Base-by-base conservation (phyloP, 2,888 invertebrate genomes). In the Athetis lepigone region DNA sequence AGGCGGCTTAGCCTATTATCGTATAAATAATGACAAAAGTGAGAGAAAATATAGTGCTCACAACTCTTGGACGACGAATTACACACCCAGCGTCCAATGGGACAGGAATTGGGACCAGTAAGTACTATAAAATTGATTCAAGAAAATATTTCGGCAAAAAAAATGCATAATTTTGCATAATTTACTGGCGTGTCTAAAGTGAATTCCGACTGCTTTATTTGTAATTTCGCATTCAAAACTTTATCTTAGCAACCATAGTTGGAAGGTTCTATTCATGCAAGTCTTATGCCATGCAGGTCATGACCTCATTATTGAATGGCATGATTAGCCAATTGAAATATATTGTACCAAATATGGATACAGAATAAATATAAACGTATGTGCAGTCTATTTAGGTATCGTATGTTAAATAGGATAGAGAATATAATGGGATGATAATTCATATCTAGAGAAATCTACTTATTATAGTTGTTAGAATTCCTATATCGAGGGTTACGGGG, bases 31-130 rank as follows among this genome's bases (percentile, higher is more conserved):
- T 75, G 75, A 85, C 54, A 91, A 89, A 83, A 81, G 92, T 77
- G 87, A 91, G 45, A 92, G 91, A 54, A 94, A 95, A 74, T 91
- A 90, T 50, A 88, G 85, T 47, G 97, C 96, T 0, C 89, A 95
- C 40, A 96, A 96, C 79, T 96, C 97, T 0, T 97, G 97, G 97
- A 97, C 97, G 0, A 96, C 96, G 6, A 96, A 96, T 89, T 96
- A 95, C 75, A 92, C 92, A 0, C 96, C 97, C 0, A 95, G 96
- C 59, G 94, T 97, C 0, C 96, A 96, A 85, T 98, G 98, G 98
- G 97, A 98, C 81, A 94, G 93, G 56, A 98, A 98, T 91, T 98
- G 98, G 98, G 98, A 98, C 89, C 97, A 96, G 97, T 97, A 95
- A 96, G 96, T 93, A 75, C 23, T 1, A 8, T 4, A 5, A 18